These are phyloP conservation scores for Lophura nycthemera DNA, from an alignment of 2,113 vertebrate genomes.

Conservation along the genomic window DNA sequence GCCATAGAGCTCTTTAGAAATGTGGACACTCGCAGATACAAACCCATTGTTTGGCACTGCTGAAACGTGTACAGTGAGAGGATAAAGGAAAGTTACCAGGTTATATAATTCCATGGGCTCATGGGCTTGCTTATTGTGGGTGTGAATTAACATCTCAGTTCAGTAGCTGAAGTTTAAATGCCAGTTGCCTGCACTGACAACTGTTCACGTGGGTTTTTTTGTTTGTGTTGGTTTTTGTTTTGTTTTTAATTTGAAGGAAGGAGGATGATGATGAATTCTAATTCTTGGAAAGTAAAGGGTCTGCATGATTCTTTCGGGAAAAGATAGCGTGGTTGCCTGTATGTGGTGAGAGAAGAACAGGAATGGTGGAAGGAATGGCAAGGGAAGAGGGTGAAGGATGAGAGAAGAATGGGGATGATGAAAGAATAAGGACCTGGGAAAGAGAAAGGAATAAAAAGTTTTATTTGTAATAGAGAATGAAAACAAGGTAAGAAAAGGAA, in stretches of 20 bases:
- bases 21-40: not conserved
- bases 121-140: not conserved
- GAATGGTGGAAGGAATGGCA: not conserved
- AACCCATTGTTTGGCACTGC: not conserved
- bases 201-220: not conserved
- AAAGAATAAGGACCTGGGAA: not conserved
- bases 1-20: not conserved
- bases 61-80: accelerated
- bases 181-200: not conserved
- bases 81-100: not conserved
- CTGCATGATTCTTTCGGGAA: accelerated
- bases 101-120: not conserved
- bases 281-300: not conserved
- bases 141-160: not conserved
- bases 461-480: not conserved
- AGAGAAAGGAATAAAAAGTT: not conserved
- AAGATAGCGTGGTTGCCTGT: not conserved
- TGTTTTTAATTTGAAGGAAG: not conserved
- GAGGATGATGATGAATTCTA: not conserved
- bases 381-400: not conserved
- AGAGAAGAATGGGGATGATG: not conserved
- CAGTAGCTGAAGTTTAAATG: not conserved
- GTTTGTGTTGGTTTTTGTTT: no score
- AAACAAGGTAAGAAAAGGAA: not conserved
- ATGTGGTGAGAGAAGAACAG: not conserved